Conservation (phyloP, 2,888 invertebrate genomes). For the Stenolophus ochropezus region DNA sequence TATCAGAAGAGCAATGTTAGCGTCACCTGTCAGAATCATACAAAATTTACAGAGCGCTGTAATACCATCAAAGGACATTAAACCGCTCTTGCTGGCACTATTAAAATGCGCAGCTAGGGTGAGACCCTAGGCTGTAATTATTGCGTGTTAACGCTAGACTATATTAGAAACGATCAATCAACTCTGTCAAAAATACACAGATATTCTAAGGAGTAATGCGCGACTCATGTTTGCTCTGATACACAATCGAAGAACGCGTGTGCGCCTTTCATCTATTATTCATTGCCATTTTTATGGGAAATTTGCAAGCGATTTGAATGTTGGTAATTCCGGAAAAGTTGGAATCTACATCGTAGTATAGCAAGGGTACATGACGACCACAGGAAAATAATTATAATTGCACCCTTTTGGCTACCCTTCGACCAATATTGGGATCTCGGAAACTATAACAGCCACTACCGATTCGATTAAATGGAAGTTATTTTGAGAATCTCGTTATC, state of each 20-base stretch:
- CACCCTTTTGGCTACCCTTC: too few species aligned
- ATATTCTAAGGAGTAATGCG: constrained; percentile 53
- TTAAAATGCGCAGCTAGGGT: constrained; percentile 27
- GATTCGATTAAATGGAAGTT: too few species aligned
- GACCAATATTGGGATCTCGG: too few species aligned
- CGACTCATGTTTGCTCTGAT: constrained; percentile 48
- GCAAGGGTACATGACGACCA: too few species aligned
- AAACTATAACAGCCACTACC: too few species aligned
- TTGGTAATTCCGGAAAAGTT: too few species aligned
- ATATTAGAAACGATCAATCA: constrained; percentile 60
- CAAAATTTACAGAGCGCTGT: constrained; percentile 41
- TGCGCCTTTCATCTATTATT: constrained; percentile 29
- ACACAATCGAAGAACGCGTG: constrained; percentile 36
- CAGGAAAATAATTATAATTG: too few species aligned
- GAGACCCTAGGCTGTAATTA: constrained; percentile 40
- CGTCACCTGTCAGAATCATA: constrained; percentile 56
- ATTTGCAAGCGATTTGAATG: too few species aligned
- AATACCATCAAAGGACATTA: constrained; percentile 57
- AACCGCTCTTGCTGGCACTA: constrained; percentile 24
- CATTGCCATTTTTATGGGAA: background rate
- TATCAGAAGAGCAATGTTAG: constrained; percentile 8
- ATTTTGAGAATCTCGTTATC: too few species aligned
- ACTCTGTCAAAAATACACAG: constrained; percentile 54
- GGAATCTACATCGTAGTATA: too few species aligned
- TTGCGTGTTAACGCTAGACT: constrained; percentile 52